Base-by-base conservation (phyloP, 2,797 vertebrate species). In the Ctenochaetus hawaiiensis region DNA sequence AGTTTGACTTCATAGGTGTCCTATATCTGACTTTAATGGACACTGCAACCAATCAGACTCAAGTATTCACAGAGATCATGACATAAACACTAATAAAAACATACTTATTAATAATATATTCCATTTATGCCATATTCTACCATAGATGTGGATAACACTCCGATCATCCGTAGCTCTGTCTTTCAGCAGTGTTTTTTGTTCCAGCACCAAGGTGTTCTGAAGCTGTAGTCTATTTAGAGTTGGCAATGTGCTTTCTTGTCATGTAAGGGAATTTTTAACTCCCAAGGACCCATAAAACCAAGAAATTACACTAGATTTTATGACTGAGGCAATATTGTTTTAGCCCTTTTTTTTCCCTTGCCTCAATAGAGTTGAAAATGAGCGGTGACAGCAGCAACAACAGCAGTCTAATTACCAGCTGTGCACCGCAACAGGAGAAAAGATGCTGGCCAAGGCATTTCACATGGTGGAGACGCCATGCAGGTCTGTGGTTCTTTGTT, bases 381-480 rank as follows among this genome's bases (percentile, higher is more conserved):
- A 91, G 76, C 23, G 51, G 44, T 22, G 85, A 78, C 77, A 69
- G 78, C 78, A 83, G 77, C 76, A 83, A 82, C 87, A 84, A 72
- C 67, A 82, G 87, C 80, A 71, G 75, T 58, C 61, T 87, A 88
- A 90, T 89, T 87, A 87, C 59, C 54, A 72, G 75, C 72, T 64
- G 67, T 13, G 26, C 70, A 45, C 57, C 48, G 12, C 61, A 30
- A 77, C 63, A 30, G 57, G 58, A 69, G 64, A 52, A 91, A 86
- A 88, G 80, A 87, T 76, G 91, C 89, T 81, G 86, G 71, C 64
- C 13, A 7, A 78, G 76, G 85, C 82, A 37, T 69, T 88, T 90
- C 63, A 41, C 77, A 22, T 37, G 44, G 9, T 7, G 49, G 51
- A 62, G 72, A 75, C 72, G 6, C 60, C 81, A 63, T 1, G 52